Evolutionary conservation across 2,888 invertebrate genomes (phyloP).

Genomic region (Acanthoscelides obtectus): DNA sequence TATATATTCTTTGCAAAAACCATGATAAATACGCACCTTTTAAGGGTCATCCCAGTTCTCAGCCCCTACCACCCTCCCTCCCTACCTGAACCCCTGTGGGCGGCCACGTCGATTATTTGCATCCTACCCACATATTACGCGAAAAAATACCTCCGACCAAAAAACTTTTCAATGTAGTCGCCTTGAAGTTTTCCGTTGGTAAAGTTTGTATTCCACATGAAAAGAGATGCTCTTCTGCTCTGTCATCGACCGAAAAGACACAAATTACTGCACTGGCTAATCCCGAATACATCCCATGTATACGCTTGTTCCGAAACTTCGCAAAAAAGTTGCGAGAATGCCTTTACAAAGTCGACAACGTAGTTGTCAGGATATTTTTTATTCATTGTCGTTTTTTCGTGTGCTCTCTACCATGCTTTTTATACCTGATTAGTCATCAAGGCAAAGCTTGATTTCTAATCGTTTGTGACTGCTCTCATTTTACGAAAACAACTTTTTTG

Average conservation of each 20-base stretch:
- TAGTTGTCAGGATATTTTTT: neutral
- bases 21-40: no score
- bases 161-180: neutral
- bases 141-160: neutral
- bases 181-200: neutral
- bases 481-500: no score
- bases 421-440: no score
- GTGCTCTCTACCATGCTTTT: neutral
- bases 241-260: neutral
- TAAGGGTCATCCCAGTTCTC: no score
- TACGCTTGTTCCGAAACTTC: neutral
- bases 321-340: neutral
- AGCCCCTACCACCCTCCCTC: no score
- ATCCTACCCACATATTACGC: neutral
- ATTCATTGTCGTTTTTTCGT: neutral
- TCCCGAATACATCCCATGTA: neutral
- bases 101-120: neutral
- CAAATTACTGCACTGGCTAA: neutral
- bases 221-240: neutral
- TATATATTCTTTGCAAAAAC: no score
- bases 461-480: no score
- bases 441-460: no score
- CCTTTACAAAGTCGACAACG: neutral
- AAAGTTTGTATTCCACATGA: neutral
- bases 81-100: no score